Evolutionary conservation across 2,888 invertebrate genomes (phyloP), one percentile per base, ranked within the genome.

Genomic region (Nymphalis polychloros): DNA sequence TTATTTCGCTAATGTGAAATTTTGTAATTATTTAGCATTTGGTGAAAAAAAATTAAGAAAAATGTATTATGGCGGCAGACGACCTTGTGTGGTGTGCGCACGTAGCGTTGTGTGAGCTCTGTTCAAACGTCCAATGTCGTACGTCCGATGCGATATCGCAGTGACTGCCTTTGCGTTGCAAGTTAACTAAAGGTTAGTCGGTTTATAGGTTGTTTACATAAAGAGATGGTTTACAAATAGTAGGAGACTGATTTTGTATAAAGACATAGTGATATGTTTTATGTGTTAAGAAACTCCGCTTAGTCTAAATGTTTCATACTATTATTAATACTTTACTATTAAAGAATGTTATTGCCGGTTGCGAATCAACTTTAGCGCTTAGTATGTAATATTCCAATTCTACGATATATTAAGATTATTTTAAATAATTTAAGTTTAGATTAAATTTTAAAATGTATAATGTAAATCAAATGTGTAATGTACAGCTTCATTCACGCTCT

Each of bases 201-300:
- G 78, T 83, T 83, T 81, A 68, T 73, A 72, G 72, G 80, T 79
- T 72, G 80, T 79, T 75, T 75, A 82, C 78, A 78, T 55, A 3
- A 20, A 19, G 50, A 27, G 83, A 81, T 85, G 84, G 79, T 84
- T 85, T 88, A 89, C 89, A 89, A 90, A 90, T 89, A 88, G 89
- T 90, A 89, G 90, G 91, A 92, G 92, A 92, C 92, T 92, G 92
- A 92, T 90, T 90, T 91, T 92, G 87, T 90, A 89, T 84, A 85
- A 84, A 83, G 81, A 83, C 80, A 83, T 86, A 86, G 88, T 50
- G 50, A 53, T 53, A 55, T 55, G 53, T 55, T 55, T 41, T 55
- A 55, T 87, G 85, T 66, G 41, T 55, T 55, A 59, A 46, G 41
- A 17, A 27, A 23, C 49, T 60, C 47, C 20, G 47, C 52, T 59